Evolutionary conservation across 2,113 vertebrate genomes (phyloP), one percentile per base, ranked within the genome.

Genomic region (Rhinoderma darwinii): DNA sequence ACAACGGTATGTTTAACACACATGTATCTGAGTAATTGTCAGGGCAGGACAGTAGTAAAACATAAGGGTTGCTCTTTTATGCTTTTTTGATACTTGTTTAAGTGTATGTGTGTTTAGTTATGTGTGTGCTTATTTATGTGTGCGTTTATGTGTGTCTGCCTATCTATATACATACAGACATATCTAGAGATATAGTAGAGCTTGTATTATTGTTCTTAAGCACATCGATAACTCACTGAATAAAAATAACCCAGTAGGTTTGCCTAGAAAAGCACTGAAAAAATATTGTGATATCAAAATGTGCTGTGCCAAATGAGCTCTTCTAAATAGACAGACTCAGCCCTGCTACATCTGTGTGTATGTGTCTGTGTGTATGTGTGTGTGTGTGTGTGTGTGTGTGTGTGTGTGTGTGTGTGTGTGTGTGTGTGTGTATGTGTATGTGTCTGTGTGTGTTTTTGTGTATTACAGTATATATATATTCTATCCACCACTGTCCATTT

Each of bases 1-100:
- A 68, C 39, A 22, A n/a, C n/a, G n/a, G 22, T 75, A 56, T 43
- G 75, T 32, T 47, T 77, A 77, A 77, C 74, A 50, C 32, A 37
- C 25, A 41, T 47, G 22, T 14, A 76, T 25, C 73, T 76, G 25
- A 30, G 41, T 77, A 50, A 32, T 22, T 18, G 43, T 27, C 25
- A 77, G 51, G 43, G 44, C 75, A 54, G n/a, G 44, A 51, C 51
- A 47, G 14, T 32, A 35, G 44, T 78, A 11, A 77, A 54, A 17
- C 3, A 9, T 32, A 37, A 7, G 18, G 11, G 14, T 17, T 70
- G 27, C 20, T n/a, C 56, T n/a, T n/a, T 18, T n/a, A 44, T 47
- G 3, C 74, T 18, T n/a, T 30, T 32, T 7, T 50, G 25, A 4
- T 47, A 8, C 15, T 39, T 76, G 27, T 76, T 4, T 80, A 0